Conservation (phyloP, 1,140 invertebrate genomes). For the Sogatella furcifera region DNA sequence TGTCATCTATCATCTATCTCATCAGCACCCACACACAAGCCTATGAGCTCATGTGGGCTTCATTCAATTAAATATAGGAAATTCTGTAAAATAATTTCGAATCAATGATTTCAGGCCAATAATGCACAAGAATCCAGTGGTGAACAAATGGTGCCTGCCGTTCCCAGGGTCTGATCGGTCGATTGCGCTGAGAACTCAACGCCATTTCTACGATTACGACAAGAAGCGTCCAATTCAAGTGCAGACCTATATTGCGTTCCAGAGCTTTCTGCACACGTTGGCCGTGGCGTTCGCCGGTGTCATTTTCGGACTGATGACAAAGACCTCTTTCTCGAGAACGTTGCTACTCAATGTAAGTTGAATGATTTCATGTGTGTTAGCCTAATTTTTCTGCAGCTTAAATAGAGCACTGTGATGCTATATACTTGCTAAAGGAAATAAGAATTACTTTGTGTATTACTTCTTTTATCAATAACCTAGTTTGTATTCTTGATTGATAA, state of each 20-base stretch:
- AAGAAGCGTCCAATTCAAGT: slow-evolving; percentile 60
- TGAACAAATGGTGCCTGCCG: slow-evolving; percentile 57
- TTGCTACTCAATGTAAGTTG: slow-evolving; percentile 49
- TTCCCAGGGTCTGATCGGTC: slow-evolving; percentile 73
- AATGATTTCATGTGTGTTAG: no score
- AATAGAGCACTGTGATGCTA: no score
- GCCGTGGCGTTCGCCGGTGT: slow-evolving; percentile 40
- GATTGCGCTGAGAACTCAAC: slow-evolving; percentile 64
- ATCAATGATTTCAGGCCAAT: slow-evolving; percentile 33
- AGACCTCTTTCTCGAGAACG: slow-evolving; percentile 47
- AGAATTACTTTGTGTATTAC: no score
- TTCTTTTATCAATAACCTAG: no score
- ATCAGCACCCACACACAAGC: no score
- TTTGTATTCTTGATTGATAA: no score
- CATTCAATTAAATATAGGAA: no score
- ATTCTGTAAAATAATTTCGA: no score
- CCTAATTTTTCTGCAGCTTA: no score
- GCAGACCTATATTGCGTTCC: slow-evolving; percentile 47
- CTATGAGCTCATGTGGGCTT: no score
- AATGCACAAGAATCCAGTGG: slow-evolving; percentile 48
- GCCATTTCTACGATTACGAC: slow-evolving; percentile 53
- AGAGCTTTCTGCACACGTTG: slow-evolving; percentile 36
- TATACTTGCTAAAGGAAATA: no score
- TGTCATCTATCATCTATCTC: no score
- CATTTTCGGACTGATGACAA: slow-evolving; percentile 53